Base-by-base conservation (phyloP, 2,797 vertebrate species). In the Taeniopygia guttata region DNA sequence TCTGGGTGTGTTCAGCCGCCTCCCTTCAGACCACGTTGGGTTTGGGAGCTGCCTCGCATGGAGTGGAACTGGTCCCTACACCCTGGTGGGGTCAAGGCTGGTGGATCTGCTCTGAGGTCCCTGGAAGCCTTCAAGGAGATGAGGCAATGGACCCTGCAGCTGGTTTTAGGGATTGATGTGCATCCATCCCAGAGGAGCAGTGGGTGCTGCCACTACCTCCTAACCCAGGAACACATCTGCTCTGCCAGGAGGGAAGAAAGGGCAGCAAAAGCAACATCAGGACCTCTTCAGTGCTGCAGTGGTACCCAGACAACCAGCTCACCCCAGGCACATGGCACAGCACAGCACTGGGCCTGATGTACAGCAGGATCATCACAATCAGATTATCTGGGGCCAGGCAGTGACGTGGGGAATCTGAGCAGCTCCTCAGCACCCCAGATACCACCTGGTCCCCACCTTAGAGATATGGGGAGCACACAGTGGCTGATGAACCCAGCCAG, bases 81-180 rank as follows among this genome's bases (percentile, higher is more conserved):
- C 11, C 69, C 40, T 23, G 45, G 38, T 10, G 0, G 25, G 66
- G 52, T 56, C 70, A 87, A 43, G 34, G 34, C 42, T 22, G 72
- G 34, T 30, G 73, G 60, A 29, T 54, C 42, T 81, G 49, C 69
- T 68, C 74, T 12, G 81, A 49, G 43, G 18, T 36, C 42, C 32
- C 46, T 40, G n/a, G 40, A 80, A 67, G 29, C 18, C 40, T 10
- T 25, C 0, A 0, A 10, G 40, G 22, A 76, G n/a, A 22, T 3
- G 5, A 73, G 56, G 76, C n/a, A n/a, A 59, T 14, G 54, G 16
- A 3, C 34, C 52, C 86, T 27, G 16, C 23, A 36, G 60, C 18
- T 62, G 59, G 51, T 32, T 93, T 84, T 48, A 36, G 52, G 36
- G 70, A 38, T 17, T 4, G 19, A 49, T 0, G 11, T 49, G 32